Base-by-base conservation (phyloP, 1,140 invertebrate genomes). In the Cataglyphis hispanica region DNA sequence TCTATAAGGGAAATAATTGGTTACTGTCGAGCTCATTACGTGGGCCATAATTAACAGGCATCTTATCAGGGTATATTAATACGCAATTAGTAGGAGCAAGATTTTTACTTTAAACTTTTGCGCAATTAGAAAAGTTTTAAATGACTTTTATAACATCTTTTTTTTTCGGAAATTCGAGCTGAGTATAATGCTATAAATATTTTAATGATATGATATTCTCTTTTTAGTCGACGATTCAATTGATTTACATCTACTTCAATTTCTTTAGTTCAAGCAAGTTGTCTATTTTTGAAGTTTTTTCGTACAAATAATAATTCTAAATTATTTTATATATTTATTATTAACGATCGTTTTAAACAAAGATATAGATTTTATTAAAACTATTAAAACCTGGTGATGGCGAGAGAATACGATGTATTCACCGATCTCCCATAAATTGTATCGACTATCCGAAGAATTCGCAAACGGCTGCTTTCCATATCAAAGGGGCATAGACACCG, bases 401-500 rank as follows among this genome's bases (percentile, higher is more conserved):
- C 16, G 27, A 40, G 13, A 22, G 7, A 80, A 60, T 22, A 85
- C 40, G 37, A 80, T 74, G 60, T 77, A 53, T 16, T 37, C 46
- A 7, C 19, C 40, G 13, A 50, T 78, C 10, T 34, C 16, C 43
- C 46, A 60, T 67, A 80, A 85, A 80, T 40, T 58, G 84, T 86
- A 53, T 77, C 16, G 77, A 34, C 40, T 46, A 40, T 66, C 80
- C 46, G 16, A 83, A 83, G 78, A 70, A 86, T 86, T 86, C 66
- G 78, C 67, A 83, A 56, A 43, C 46, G 58, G 43, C 34, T 43
- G 67, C 5, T 86, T 86, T 83, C 77, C 85, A 86, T 86, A 72
- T 86, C 85, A 86, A 86, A 86, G 85, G 67, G 13, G 7, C 4
- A 16, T 43, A 63, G 58, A 22, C n/a, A 53, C 13, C 70, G 60